Evolutionary conservation across 2,888 invertebrate species (phyloP).

Genomic region (Amblyteles armatorius): DNA sequence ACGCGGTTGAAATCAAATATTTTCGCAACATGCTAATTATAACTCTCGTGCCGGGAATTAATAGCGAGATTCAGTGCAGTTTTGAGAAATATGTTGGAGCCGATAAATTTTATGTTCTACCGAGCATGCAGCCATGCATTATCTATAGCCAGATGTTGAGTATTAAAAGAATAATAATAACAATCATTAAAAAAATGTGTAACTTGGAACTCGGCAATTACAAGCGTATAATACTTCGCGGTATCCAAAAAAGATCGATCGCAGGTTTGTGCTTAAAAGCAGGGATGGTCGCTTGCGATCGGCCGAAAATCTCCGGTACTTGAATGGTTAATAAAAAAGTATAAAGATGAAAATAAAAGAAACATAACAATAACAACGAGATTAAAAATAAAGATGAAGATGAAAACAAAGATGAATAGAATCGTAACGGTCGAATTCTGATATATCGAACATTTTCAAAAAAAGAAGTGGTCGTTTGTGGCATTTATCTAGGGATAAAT

Average conservation of each 20-base stretch:
- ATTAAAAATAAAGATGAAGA: too few relatives aligned
- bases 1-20: neutral
- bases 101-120: neutral
- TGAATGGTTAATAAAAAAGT: too few relatives aligned
- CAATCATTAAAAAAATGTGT: neutral
- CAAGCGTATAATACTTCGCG: neutral
- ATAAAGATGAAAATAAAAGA: too few relatives aligned
- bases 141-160: neutral
- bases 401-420: too few relatives aligned
- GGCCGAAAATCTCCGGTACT: too few relatives aligned
- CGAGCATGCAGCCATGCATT: neutral
- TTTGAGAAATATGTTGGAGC: slow-evolving; percentile 8
- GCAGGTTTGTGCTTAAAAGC: too few relatives aligned
- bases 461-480: neutral
- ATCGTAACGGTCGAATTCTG: neutral
- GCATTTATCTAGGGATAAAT: neutral
- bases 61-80: slow-evolving; percentile 12
- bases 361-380: too few relatives aligned
- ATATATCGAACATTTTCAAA: neutral
- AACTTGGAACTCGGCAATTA: neutral
- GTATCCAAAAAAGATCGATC: too few relatives aligned
- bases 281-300: too few relatives aligned
- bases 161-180: neutral
- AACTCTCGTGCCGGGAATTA: neutral
- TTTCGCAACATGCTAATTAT: slow-evolving; percentile 8